phyloP scores from a whole-genome alignment of 2,888 invertebrate genomes.

The Agrenia bidenticulata region DNA sequence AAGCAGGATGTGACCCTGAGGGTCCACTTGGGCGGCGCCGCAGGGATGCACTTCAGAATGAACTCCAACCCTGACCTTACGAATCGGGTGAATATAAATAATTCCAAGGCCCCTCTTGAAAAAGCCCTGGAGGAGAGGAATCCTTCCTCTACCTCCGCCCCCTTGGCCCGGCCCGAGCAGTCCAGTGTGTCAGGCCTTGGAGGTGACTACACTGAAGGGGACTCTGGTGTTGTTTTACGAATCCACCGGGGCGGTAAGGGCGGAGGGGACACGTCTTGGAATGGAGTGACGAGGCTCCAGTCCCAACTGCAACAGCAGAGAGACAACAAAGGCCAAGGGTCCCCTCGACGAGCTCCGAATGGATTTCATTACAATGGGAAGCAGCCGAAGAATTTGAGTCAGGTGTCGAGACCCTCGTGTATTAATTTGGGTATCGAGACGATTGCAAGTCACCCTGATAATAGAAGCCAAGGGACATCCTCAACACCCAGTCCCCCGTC shows the following conservation, averaged over 20 bases:
- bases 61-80: neutral
- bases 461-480: constrained; percentile 45
- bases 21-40: constrained; percentile 40
- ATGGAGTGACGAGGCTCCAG: neutral
- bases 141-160: neutral
- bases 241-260: constrained; percentile 51
- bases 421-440: no score
- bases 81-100: neutral
- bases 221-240: constrained; percentile 42
- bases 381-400: neutral
- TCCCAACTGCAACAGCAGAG: no score
- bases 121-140: no score
- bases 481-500: constrained; percentile 52
- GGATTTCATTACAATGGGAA: neutral
- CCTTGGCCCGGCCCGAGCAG: no score
- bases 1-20: constrained; percentile 57
- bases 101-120: neutral
- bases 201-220: constrained; percentile 15
- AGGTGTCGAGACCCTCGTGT: neutral
- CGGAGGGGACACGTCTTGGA: constrained; percentile 3
- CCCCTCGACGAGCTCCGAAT: neutral
- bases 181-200: neutral
- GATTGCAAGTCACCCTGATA: no score
- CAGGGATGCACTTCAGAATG: no score
- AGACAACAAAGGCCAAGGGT: neutral